Percentiles rank a stretch among this genome's conserved stretches.
phyloP scores from a whole-genome alignment of 2,888 invertebrate genomes.

The Agrotis puta region DNA sequence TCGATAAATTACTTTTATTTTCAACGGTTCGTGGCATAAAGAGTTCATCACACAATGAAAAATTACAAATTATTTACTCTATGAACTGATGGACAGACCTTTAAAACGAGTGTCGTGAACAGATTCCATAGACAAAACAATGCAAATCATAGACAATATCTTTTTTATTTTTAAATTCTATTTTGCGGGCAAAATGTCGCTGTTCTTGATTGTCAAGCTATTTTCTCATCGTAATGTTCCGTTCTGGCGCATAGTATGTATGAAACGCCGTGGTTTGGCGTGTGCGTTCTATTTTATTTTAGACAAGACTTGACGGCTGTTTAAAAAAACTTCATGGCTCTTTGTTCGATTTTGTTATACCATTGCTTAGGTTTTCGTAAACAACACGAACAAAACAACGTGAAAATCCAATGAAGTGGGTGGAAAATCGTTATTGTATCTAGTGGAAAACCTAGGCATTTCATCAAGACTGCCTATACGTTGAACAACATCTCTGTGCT shows the following conservation, averaged over 20 bases:
- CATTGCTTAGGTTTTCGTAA: slow-evolving; percentile 85
- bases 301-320: slow-evolving; percentile 89
- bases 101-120: slow-evolving; percentile 34
- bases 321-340: slow-evolving; percentile 86
- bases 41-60: neutral
- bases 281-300: slow-evolving; percentile 90
- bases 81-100: slow-evolving; percentile 14
- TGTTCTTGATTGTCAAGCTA: slow-evolving; percentile 90
- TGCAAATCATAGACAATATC: slow-evolving; percentile 72
- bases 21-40: neutral
- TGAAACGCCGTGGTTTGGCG: slow-evolving; percentile 89
- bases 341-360: slow-evolving; percentile 79
- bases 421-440: slow-evolving; percentile 78
- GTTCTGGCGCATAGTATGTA: slow-evolving; percentile 90
- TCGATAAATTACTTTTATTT: neutral
- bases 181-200: slow-evolving; percentile 90
- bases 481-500: slow-evolving; percentile 56
- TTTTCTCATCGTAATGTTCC: slow-evolving; percentile 91
- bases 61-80: slow-evolving; percentile 31
- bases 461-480: slow-evolving; percentile 69
- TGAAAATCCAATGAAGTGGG: slow-evolving; percentile 83
- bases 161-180: slow-evolving; percentile 84
- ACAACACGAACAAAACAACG: slow-evolving; percentile 86
- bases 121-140: slow-evolving; percentile 73
- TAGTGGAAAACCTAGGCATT: slow-evolving; percentile 76